phyloP scores from a whole-genome alignment of 2,888 invertebrate genomes.

The Octodonta nipae region DNA sequence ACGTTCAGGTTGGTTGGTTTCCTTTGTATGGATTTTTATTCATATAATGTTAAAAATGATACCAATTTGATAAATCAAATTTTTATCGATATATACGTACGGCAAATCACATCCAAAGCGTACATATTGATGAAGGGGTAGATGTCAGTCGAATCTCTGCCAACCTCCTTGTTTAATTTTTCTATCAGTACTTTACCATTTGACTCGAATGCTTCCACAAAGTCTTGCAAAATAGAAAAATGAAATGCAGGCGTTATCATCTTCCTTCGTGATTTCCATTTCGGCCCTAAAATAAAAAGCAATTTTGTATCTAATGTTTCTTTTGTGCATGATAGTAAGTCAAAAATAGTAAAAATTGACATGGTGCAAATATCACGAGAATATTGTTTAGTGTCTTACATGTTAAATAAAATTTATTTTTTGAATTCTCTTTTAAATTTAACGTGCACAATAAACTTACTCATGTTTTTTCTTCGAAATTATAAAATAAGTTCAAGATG shows the following conservation, averaged over 20 bases:
- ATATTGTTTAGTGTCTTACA: too few relatives aligned
- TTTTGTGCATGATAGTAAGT: neutral
- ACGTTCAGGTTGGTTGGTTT: too few relatives aligned
- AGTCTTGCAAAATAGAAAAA: slow-evolving; percentile 61
- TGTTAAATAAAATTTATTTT: too few relatives aligned
- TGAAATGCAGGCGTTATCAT: slow-evolving; percentile 68
- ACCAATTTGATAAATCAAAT: too few relatives aligned
- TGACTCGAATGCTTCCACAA: slow-evolving; percentile 54
- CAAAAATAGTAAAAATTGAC: too few relatives aligned
- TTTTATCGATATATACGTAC: slow-evolving; percentile 32
- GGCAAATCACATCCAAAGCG: slow-evolving; percentile 49
- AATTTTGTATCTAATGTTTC: neutral
- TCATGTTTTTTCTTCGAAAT: too few relatives aligned
- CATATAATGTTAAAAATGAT: too few relatives aligned
- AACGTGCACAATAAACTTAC: too few relatives aligned
- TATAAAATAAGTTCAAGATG: too few relatives aligned
- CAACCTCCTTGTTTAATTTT: slow-evolving; percentile 35
- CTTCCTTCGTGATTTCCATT: slow-evolving; percentile 56
- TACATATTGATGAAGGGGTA: slow-evolving; percentile 47
- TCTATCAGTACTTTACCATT: slow-evolving; percentile 45
- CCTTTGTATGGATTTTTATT: too few relatives aligned
- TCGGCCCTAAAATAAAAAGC: slow-evolving; percentile 24
- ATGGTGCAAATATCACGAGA: too few relatives aligned
- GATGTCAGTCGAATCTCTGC: slow-evolving; percentile 41
- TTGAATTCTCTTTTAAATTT: too few relatives aligned